Evolutionary conservation across 2,113 vertebrate genomes (phyloP), one percentile per base, ranked within the genome.

Genomic region (Engystomops pustulosus): DNA sequence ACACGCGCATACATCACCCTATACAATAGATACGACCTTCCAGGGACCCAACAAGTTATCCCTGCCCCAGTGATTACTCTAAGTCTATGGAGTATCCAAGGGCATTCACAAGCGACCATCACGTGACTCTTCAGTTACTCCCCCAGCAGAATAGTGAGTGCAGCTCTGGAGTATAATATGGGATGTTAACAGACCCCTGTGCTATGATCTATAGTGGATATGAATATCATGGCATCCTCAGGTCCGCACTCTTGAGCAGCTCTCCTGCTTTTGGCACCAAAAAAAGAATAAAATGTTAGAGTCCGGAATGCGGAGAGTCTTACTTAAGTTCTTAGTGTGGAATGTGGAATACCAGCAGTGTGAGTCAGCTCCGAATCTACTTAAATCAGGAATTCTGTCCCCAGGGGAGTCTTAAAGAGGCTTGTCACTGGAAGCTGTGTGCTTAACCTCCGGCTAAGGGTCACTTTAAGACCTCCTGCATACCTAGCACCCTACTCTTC

Each of bases 341-440:
- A 84, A 84, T 84, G 62, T 69, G 18, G 45, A 67, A 68, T 69
- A 55, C 53, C 60, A 45, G 74, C 72, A 10, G 23, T 3, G 65
- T 53, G 67, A 81, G n/a, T 81, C 47, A 36, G 45, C 32, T 55
- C 38, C 6, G 47, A 60, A 74, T 72, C 69, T 72, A 83, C 81
- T 74, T 75, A 83, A 17, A 45, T 27, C 15, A 53, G 74, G 82
- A 84, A 84, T 84, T 53, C 60, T 55, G 47, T 38, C 74, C 58
- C 62, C 62, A 25, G 62, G 71, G 74, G 74, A 38, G 72, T 49
- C 32, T 72, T 82, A 81, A 55, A 75, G 62, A 51, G 72, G 58
- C 51, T 77, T 51, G 69, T 65, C 81, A 32, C 71, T 76, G 60
- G 60, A 34, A 68, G 45, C 82, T 84, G 82, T 77, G 75, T 65